Base-by-base conservation (phyloP, 1,140 invertebrate genomes). In the Bombus balteatus region DNA sequence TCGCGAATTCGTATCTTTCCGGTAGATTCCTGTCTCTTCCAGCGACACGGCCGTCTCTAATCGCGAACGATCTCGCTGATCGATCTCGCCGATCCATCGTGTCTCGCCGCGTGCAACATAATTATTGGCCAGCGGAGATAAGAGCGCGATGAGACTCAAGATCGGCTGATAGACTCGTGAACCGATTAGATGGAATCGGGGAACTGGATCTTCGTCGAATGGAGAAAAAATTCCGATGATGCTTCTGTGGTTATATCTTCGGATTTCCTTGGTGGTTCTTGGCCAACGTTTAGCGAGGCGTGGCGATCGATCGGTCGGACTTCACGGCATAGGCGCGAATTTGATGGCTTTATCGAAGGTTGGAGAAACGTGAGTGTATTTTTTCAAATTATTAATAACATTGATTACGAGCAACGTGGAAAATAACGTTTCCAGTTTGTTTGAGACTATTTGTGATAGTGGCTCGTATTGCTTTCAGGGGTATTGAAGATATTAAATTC, bases 31-130 rank as follows among this genome's bases (percentile, higher is more conserved):
- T 59, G 59, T 70, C 18, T 28, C 66, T 62, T 12, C 39, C 28
- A 57, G 43, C 81, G 73, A 66, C 81, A 53, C 81, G 43, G 32
- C 28, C 75, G 28, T 25, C 62, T 77, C 74, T 77, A 83, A 83
- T 83, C 62, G 62, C 10, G 15, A 15, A 10, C 81, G 73, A 77
- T 83, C 81, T 83, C 43, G 81, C 32, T 25, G 73, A 83, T 83
- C 72, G 81, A 83, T 83, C 72, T 65, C 59, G 34, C 41, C 32
- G 81, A 83, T 57, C 74, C 59, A 34, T 70, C 81, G 59, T 77
- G 81, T 83, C 81, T 66, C 81, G 32, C 62, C 81, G 73, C 62
- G 28, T 25, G 59, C 43, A 83, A 83, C 81, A 83, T 83, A 83
- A 83, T 83, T 83, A 83, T 83, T 41, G 71, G 53, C 39, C 25